phyloP scores from a whole-genome alignment of 2,113 vertebrate species.

The Uria lomvia region DNA sequence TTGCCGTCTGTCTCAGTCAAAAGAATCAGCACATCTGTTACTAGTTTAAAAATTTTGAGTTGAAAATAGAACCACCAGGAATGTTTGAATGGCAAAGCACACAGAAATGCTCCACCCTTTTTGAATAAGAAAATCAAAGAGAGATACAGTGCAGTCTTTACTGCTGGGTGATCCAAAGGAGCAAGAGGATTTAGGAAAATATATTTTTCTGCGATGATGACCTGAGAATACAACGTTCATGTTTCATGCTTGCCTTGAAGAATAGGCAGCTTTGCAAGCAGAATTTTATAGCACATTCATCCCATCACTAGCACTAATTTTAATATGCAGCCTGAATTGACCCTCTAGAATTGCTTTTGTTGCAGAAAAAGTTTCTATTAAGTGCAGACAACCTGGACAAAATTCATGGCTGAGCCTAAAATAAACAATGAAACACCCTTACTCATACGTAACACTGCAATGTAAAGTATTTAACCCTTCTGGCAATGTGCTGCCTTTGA shows the following conservation, averaged over 20 bases:
- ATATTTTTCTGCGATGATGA: conserved; percentile 22
- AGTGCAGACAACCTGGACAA: background rate
- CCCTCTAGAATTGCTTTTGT: background rate
- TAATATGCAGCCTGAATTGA: conserved; percentile 37
- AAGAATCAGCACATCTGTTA: conserved; percentile 64
- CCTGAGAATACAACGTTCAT: background rate
- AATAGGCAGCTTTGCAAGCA: background rate
- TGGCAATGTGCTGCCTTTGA: background rate
- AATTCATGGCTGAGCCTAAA: background rate
- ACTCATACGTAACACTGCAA: background rate
- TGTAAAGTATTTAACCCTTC: conserved; percentile 1
- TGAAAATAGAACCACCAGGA: conserved; percentile 68
- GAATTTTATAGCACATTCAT: background rate
- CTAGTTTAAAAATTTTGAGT: conserved; percentile 58
- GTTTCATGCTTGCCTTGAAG: background rate
- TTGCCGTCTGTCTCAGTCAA: background rate
- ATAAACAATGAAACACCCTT: background rate
- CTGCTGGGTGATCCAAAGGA: conserved; percentile 37
- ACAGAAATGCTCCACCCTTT: conserved; percentile 41
- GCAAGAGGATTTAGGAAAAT: background rate
- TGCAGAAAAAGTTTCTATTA: background rate
- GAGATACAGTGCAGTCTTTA: conserved; percentile 8
- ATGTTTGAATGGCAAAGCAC: conserved; percentile 61
- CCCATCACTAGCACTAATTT: background rate
- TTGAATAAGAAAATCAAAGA: conserved; percentile 57